Base-by-base conservation (phyloP, 2,888 invertebrate genomes). In the Xestia rhomboidea region DNA sequence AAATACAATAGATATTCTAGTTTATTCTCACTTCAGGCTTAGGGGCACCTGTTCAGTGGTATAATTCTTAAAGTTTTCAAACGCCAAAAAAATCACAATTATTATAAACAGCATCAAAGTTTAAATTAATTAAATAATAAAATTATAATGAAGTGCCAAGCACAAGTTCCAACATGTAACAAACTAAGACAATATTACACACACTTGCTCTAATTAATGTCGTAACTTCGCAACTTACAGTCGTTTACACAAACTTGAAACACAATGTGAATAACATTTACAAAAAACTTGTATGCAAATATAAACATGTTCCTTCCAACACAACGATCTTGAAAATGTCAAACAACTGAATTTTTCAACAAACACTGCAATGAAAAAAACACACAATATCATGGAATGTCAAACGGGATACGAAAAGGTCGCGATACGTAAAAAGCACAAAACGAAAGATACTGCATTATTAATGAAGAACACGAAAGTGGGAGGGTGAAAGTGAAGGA, bases 151-250 rank as follows among this genome's bases (percentile, higher is more conserved):
- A 80, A 74, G 67, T 80, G 62, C 51, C 66, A 51, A 46, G 44
- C 38, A 62, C 62, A 74, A 80, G 27, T 81, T 76, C n/a, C 0
- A 77, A 72, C 82, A 77, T 71, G 63, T 77, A 68, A 46, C 71
- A 77, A 81, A 81, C 68, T 81, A 64, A 30, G 38, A 81, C 81
- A 82, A 77, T 81, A 79, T 79, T 68, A 77, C 57, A 82, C 82
- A 82, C 82, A 77, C 81, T 81, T 81, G 44, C 62, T 77, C 63
- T 63, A 77, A 68, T 82, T 81, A 81, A 82, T 77, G 82, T 69
- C 68, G 76, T 51, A 81, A 80, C 66, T 81, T 76, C 27, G 66
- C 15, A 24, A 80, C 44, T 38, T 54, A 69, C 68, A 81, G 81
- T 67, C 80, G 66, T 79, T 80, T 63, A 54, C 54, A 44, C 41